These are phyloP conservation scores for Limulus polyphemus DNA, from an alignment of 2,888 invertebrate species.

Conservation along the genomic window DNA sequence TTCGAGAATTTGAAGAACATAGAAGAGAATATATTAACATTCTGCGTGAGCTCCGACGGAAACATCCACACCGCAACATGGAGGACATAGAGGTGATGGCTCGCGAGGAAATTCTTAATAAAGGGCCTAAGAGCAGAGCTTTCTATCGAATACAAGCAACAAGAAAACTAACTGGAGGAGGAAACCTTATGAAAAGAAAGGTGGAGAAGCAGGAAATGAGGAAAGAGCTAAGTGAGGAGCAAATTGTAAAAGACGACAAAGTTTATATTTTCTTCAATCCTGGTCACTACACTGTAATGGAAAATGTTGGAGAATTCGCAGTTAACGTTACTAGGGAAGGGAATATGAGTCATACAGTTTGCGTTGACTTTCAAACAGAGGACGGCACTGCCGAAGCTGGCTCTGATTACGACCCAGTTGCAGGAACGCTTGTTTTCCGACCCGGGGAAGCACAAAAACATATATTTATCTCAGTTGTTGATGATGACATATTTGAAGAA, in stretches of 20 bases:
- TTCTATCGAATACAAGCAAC: constrained; percentile 76
- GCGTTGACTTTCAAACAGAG: constrained; percentile 86
- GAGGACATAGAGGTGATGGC: constrained; percentile 86
- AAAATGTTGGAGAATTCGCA: constrained; percentile 82
- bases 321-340: constrained; percentile 69
- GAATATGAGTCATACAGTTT: constrained; percentile 49
- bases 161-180: constrained; percentile 84
- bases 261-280: constrained; percentile 81
- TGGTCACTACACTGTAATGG: constrained; percentile 96
- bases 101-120: constrained; percentile 72
- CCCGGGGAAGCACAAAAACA: constrained; percentile 78
- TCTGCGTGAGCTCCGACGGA: constrained; percentile 74
- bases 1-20: constrained; percentile 72
- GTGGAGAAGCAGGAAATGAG: background rate
- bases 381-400: constrained; percentile 98
- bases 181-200: constrained; percentile 55
- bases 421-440: constrained; percentile 72
- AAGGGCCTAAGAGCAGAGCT: constrained; percentile 89
- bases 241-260: constrained; percentile 48
- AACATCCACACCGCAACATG: constrained; percentile 79
- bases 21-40: constrained; percentile 85
- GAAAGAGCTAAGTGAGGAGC: constrained; percentile 13
- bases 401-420: constrained; percentile 78
- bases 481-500: constrained; percentile 98
- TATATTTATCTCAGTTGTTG: constrained; percentile 84